These are phyloP conservation scores for Oceanites oceanicus DNA, from an alignment of 2,113 vertebrate species.

Conservation along the genomic window DNA sequence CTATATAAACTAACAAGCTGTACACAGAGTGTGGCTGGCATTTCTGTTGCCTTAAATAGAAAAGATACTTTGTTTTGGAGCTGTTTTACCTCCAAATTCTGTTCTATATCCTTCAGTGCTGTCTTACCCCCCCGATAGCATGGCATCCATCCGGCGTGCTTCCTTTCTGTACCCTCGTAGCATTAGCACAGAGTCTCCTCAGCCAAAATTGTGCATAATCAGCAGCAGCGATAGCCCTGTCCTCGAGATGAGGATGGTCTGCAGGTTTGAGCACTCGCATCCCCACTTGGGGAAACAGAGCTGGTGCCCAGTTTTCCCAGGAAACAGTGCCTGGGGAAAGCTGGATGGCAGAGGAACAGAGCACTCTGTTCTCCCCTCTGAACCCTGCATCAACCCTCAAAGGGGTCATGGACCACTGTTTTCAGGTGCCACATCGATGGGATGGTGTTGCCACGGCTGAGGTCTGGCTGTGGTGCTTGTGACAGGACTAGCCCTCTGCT, in stretches of 20 bases:
- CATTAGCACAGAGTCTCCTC: not conserved
- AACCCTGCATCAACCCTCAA: not conserved
- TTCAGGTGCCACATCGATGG: not conserved
- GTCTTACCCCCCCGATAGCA: not conserved
- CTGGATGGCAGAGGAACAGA: not conserved
- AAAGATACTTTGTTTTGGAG: not conserved
- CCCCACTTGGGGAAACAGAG: not conserved
- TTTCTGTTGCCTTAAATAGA: not conserved
- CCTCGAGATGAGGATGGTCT: fast-evolving
- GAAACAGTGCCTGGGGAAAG: not conserved
- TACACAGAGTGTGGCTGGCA: not conserved
- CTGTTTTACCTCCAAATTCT: not conserved
- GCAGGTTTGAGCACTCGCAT: not conserved
- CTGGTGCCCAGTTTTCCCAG: not conserved
- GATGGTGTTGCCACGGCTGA: not conserved
- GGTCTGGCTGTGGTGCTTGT: not conserved
- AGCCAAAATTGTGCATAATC: fast-evolving
- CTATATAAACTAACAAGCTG: not conserved
- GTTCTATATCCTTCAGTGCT: not conserved
- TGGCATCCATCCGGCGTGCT: fast-evolving
- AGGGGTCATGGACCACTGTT: not conserved
- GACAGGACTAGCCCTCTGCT: not conserved
- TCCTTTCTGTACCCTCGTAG: fast-evolving
- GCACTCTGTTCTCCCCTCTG: not conserved
- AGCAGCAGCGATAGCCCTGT: fast-evolving